Evolutionary conservation across 2,797 vertebrate genomes (phyloP), one percentile per base, ranked within the genome.

Genomic region (Peromyscus nudipes): DNA sequence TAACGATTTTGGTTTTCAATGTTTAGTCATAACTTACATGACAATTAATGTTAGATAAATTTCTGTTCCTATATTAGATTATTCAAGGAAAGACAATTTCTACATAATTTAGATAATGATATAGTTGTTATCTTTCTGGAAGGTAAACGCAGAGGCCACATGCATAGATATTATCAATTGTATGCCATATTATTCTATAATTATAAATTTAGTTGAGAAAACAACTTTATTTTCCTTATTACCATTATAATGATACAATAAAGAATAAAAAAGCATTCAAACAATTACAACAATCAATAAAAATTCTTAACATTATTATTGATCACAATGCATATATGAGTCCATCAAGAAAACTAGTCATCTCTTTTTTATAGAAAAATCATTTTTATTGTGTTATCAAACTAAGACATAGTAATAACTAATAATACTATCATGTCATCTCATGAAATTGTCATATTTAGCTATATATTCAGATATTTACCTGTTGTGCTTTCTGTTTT

Each of bases 21-120:
- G 29, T 95, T 65, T 62, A 96, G 90, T 96, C 77, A 95, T 97
- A 98, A 97, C 96, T 97, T 98, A 96, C 19, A 43, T 96, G 95
- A 93, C 65, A 97, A 87, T 96, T 96, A 96, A 92, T 97, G 93
- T 85, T 55, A 97, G 93, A 71, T 76, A 95, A 79, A 96, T 86
- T 86, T 81, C 6, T 62, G 97, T 90, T 97, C 37, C 46, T 90
- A 3, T 85, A 29, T 94, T 97, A 96, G 92, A 93, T 34, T 96
- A 64, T 81, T 40, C 96, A 96, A 97, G 5, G 75, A 92, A 84
- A 67, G 0, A 34, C 69, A 52, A 40, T 86, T 86, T 69, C 9
- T 21, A 55, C 10, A 12, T 34, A 62, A 37, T 34, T 40, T 13
- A 91, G 91, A 83, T 64, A 83, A 83, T n/a, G 52, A 43, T 31